phyloP scores from a whole-genome alignment of 23 tunicate genomes.

The Clavelina lepadiformis region DNA sequence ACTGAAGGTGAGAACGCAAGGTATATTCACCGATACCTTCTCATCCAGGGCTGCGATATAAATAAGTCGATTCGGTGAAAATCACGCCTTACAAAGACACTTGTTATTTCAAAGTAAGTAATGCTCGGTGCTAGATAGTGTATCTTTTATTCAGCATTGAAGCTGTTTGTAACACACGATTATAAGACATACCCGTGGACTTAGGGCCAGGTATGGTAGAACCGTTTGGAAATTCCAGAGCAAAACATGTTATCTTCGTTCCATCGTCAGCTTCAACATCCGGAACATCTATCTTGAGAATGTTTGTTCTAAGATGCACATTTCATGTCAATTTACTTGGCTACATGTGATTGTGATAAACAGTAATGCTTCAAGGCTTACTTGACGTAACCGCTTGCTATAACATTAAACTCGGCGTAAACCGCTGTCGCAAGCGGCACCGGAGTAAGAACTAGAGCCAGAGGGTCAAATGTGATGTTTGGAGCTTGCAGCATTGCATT shows the following conservation, averaged over 20 bases:
- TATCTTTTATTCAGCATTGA: no score
- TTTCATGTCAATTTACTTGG: background rate
- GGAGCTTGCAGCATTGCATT: conserved; percentile 60
- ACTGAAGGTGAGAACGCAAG: conserved; percentile 65
- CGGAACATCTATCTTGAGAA: conserved; percentile 35
- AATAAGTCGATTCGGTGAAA: background rate
- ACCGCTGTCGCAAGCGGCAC: conserved; percentile 82
- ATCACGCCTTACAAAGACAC: background rate
- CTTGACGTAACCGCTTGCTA: conserved; percentile 75
- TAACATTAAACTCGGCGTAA: conserved; percentile 76
- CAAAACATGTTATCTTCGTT: conserved; percentile 50
- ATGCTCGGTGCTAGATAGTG: no score
- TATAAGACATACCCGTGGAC: conserved; percentile 5
- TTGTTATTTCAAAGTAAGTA: no score
- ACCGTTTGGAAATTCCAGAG: conserved; percentile 80
- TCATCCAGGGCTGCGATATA: conserved; percentile 25
- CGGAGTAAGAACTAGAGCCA: conserved; percentile 80
- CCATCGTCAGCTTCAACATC: conserved; percentile 87
- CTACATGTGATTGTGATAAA: background rate
- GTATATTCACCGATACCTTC: conserved; percentile 23
- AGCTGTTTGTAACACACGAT: no score
- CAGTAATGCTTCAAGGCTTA: background rate
- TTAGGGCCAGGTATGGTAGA: conserved; percentile 33
- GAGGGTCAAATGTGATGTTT: conserved; percentile 64
- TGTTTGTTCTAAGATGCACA: conserved; percentile 20